Evolutionary conservation across 2,888 invertebrate species (phyloP).

Genomic region (Meghimatium bilineatum): DNA sequence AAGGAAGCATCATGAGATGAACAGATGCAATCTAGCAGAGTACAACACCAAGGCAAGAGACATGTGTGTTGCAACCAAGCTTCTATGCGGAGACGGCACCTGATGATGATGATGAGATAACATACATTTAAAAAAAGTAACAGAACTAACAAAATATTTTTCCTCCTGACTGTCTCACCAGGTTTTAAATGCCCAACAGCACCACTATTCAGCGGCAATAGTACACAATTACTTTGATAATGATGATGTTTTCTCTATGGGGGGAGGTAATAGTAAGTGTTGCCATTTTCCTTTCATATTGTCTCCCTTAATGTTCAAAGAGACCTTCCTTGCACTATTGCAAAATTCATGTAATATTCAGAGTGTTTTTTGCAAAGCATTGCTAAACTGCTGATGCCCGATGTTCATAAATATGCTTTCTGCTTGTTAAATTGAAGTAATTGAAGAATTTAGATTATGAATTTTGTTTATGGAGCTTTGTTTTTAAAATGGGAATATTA

Average conservation of each 20-base stretch:
- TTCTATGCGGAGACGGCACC: too few relatives aligned
- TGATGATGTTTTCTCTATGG: conserved; percentile 58
- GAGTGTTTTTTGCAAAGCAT: neutral
- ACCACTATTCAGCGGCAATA: conserved; percentile 89
- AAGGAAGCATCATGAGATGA: too few relatives aligned
- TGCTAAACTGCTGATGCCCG: neutral
- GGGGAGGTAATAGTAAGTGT: conserved; percentile 57
- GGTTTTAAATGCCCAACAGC: conserved; percentile 88
- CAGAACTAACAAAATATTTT: neutral
- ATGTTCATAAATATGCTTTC: too few relatives aligned
- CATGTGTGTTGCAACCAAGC: too few relatives aligned
- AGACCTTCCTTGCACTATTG: neutral
- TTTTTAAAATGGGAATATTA: too few relatives aligned
- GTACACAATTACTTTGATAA: conserved; percentile 86
- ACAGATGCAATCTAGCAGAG: too few relatives aligned
- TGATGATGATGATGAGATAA: too few relatives aligned
- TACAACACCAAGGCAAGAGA: too few relatives aligned
- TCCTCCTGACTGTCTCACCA: conserved; percentile 44
- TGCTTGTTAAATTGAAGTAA: too few relatives aligned
- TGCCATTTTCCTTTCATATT: neutral
- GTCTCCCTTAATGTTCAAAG: neutral
- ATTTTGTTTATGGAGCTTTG: too few relatives aligned
- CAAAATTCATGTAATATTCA: neutral
- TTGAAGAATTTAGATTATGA: too few relatives aligned
- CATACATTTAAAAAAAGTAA: too few relatives aligned